Evolutionary conservation across 2,888 invertebrate genomes (phyloP), one percentile per base, ranked within the genome.

Genomic region (Epinotia nisella): DNA sequence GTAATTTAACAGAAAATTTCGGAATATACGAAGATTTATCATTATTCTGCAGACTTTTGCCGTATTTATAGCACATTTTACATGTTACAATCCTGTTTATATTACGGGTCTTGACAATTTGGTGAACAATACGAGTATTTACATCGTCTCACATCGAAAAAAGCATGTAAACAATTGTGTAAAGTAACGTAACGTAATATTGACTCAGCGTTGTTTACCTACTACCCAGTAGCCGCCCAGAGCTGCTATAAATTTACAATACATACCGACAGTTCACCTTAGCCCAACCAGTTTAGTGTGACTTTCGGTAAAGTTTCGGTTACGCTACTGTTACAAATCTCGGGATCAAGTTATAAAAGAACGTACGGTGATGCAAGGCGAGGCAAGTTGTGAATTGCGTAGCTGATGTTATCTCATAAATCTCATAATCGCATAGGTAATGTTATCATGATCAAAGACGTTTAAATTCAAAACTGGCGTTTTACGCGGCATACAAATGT

Each of bases 401-500:
- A 49, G 15, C 53, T 24, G 72, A 72, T 61, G 61, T 45, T 66
- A 61, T 67, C 67, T 67, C 19, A 24, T 71, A 56, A 53, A 55
- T 53, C 39, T 61, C 72, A 49, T 49, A 49, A 67, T n/a, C n/a
- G n/a, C n/a, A n/a, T n/a, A 24, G 21, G 1, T 45, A 61, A 45
- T 51, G 39, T 72, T 72, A 72, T 62, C 67, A 24, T 51, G 72
- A 67, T 68, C 49, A 55, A 67, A 60, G 59, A 51, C n/a, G 59
- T 67, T 66, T 61, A 55, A 66, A 71, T 71, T 55, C 53, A 53
- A 11, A 67, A 49, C 55, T 24, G 60, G 41, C 49, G 51, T 17
- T 59, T 71, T 29, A 53, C n/a, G 29, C 2, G 7, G 9, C 29
- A 29, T n/a, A 29, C 58, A 24, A 58, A 58, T n/a, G 24, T 29